A percentile compares a stretch with the other conserved stretches of the same genome.
These are phyloP conservation scores for Merops nubicus DNA, from an alignment of 2,113 vertebrate genomes.

Conservation along the genomic window DNA sequence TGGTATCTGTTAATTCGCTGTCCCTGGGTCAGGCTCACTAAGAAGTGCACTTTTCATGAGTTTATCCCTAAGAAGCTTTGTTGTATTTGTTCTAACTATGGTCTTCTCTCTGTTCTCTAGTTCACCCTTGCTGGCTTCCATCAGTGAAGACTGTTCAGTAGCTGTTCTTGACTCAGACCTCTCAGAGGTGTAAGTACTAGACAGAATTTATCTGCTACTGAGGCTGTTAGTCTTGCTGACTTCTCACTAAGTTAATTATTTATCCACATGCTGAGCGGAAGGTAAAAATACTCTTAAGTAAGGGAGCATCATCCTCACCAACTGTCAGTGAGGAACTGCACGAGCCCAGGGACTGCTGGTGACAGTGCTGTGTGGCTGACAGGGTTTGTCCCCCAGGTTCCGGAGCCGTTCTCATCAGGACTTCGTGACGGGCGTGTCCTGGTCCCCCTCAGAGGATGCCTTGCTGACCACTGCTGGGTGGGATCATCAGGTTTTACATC, in stretches of 20 bases:
- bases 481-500: slow-evolving; percentile 96
- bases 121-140: slow-evolving; percentile 84
- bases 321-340: neutral
- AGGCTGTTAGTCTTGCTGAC: neutral
- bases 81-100: neutral
- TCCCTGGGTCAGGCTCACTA: neutral
- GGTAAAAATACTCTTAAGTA: neutral
- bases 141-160: slow-evolving; percentile 93
- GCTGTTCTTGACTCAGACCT: slow-evolving; percentile 86
- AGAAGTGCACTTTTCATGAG: neutral
- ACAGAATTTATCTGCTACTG: neutral
- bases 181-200: slow-evolving; percentile 86
- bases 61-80: neutral
- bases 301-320: neutral
- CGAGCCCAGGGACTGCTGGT: rapidly evolving
- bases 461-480: slow-evolving; percentile 91
- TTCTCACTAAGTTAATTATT: neutral
- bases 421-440: slow-evolving; percentile 88
- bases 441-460: slow-evolving; percentile 84
- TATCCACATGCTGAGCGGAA: neutral
- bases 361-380: neutral
- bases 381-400: slow-evolving; percentile 75
- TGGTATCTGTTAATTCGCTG: neutral
- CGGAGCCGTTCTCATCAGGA: slow-evolving; percentile 87
- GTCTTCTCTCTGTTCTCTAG: slow-evolving; percentile 62